Evolutionary conservation across 2,888 invertebrate species (phyloP), one percentile per base, ranked within the genome.

Genomic region (Crioceris asparagi): DNA sequence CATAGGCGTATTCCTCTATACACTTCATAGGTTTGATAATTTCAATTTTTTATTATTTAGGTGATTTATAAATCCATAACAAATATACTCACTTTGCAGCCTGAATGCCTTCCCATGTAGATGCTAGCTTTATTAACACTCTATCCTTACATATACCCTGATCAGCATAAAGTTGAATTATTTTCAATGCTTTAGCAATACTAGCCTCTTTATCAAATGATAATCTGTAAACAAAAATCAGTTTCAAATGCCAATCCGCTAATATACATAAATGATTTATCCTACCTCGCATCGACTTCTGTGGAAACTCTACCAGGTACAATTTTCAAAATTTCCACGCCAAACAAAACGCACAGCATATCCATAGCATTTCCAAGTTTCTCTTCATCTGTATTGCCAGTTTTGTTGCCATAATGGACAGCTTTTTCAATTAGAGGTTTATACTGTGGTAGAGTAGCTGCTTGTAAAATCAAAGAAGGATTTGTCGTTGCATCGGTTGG

Each of bases 401-500:
- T 59, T 54, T 75, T 71, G 50, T 76, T 76, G 26, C 87, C 97
- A 72, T 87, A 87, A 47, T 79, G 76, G 15, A 96, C 78, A 35
- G 98, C 97, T 61, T 91, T 83, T 47, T 88, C 79, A 39, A 98
- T 78, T 34, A 98, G 69, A 48, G 79, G 75, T 56, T 85, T 78
- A 65, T 98, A 99, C 57, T 91, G 87, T n/a, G 88, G 82, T 77
- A 94, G 84, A 52, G 77, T 83, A 17, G 97, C 86, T 1, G 97
- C 98, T 35, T 88, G 86, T 51, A 98, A 70, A 50, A 98, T 96
- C 35, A 98, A 71, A 4, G 97, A 96, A 3, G 98, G 98, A 66
- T 98, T 98, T 35, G 98, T 98, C 2, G 98, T 98, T 23, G 97
- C 97, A 80, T 98, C 98, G 1, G 93, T 96, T 3, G 98, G 98